Percentiles rank a stretch among this genome's conserved stretches.
These are phyloP conservation scores for Aphelocoma coerulescens DNA, from an alignment of 2,113 vertebrate species.

Conservation along the genomic window DNA sequence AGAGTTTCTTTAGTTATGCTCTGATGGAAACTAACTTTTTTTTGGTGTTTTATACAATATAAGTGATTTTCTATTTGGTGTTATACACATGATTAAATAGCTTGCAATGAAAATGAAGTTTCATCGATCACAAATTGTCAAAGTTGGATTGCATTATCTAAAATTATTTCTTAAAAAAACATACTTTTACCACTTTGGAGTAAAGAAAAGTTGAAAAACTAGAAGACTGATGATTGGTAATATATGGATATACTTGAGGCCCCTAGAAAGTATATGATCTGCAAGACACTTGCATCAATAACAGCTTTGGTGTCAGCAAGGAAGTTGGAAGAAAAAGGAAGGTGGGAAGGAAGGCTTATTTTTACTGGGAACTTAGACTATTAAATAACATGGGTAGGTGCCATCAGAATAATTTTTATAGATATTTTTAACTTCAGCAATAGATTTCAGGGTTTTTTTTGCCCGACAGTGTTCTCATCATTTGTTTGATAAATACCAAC, in stretches of 20 bases:
- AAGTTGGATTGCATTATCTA: background rate
- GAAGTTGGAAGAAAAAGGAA: background rate
- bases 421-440: background rate
- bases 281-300: background rate
- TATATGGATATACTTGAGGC: background rate
- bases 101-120: background rate
- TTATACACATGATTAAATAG: background rate
- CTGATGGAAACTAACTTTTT: background rate
- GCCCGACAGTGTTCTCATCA: background rate
- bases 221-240: background rate
- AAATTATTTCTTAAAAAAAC: background rate
- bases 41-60: background rate
- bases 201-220: background rate
- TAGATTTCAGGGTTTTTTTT: background rate
- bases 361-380: background rate
- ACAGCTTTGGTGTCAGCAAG: background rate
- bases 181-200: background rate
- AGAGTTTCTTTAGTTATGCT: background rate
- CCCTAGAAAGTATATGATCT: background rate
- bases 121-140: background rate
- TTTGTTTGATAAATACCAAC: constrained; percentile 15
- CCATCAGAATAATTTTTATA: background rate
- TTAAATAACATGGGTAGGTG: background rate
- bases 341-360: background rate
- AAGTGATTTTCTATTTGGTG: background rate